phyloP scores from a whole-genome alignment of 1,140 invertebrate genomes.

The Cydia pomonella region DNA sequence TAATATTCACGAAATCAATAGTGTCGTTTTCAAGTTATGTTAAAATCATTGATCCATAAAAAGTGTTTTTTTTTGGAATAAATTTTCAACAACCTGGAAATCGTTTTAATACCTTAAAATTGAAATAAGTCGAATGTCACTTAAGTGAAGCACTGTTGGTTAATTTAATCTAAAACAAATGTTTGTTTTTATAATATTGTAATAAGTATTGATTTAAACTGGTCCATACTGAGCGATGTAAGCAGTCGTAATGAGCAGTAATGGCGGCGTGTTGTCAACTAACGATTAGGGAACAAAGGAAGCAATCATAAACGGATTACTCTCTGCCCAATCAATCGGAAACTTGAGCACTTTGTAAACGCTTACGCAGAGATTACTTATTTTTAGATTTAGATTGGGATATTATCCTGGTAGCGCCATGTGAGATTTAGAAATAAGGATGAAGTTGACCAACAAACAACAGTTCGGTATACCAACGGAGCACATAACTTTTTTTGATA shows the following conservation, averaged over 20 bases:
- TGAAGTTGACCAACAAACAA: no score
- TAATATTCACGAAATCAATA: no score
- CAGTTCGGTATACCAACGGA: background rate
- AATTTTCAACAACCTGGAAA: no score
- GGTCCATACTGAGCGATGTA: background rate
- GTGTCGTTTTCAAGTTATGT: background rate
- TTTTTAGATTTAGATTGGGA: no score
- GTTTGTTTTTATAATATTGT: background rate
- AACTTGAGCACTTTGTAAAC: background rate
- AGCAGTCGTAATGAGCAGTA: constrained; percentile 1
- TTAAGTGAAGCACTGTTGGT: background rate
- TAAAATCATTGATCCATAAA: no score
- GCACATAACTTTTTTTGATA: background rate
- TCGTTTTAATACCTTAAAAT: no score
- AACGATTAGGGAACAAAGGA: constrained; percentile 19
- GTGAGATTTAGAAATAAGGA: background rate
- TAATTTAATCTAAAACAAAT: background rate
- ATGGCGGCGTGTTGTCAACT: background rate
- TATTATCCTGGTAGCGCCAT: background rate
- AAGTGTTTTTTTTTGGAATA: no score
- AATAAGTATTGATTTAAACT: background rate
- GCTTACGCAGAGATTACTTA: background rate
- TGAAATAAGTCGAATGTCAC: background rate
- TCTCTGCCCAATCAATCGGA: constrained; percentile 16
- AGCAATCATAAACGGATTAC: constrained; percentile 26